Conservation (phyloP, 2,113 vertebrate genomes). For the Antennarius striatus region DNA sequence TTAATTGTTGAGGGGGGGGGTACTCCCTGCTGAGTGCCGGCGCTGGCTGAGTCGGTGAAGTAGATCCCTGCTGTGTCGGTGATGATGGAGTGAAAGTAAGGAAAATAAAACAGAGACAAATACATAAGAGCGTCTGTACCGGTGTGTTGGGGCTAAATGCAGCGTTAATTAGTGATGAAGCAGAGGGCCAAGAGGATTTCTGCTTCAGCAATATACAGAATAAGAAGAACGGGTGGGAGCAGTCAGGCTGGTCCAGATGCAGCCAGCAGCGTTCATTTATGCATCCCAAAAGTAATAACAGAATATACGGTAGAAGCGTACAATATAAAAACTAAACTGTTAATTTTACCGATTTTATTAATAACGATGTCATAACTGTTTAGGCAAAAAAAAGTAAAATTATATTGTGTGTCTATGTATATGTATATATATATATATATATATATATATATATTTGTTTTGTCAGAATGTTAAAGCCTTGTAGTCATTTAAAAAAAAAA, state of each 20-base stretch:
- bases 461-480: no score
- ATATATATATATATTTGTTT: no score
- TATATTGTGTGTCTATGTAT: no score
- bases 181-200: slow-evolving; percentile 25
- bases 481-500: no score
- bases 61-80: slow-evolving; percentile 35
- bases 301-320: no score
- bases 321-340: no score
- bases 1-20: slow-evolving; percentile 22
- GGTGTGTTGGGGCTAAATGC: slow-evolving; percentile 39
- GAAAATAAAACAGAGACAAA: slow-evolving; percentile 11
- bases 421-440: no score
- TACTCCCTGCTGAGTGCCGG: slow-evolving; percentile 10
- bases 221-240: slow-evolving; percentile 7
- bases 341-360: no score
- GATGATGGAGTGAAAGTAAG: slow-evolving; percentile 27
- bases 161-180: slow-evolving; percentile 51
- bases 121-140: not conserved
- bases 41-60: slow-evolving; percentile 5
- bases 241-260: slow-evolving; percentile 33
- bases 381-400: no score
- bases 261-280: not conserved
- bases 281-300: no score
- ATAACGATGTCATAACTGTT: no score
- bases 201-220: slow-evolving; percentile 7